Evolutionary conservation across 2,797 vertebrate species (phyloP).

Genomic region (Clarias fuscus): DNA sequence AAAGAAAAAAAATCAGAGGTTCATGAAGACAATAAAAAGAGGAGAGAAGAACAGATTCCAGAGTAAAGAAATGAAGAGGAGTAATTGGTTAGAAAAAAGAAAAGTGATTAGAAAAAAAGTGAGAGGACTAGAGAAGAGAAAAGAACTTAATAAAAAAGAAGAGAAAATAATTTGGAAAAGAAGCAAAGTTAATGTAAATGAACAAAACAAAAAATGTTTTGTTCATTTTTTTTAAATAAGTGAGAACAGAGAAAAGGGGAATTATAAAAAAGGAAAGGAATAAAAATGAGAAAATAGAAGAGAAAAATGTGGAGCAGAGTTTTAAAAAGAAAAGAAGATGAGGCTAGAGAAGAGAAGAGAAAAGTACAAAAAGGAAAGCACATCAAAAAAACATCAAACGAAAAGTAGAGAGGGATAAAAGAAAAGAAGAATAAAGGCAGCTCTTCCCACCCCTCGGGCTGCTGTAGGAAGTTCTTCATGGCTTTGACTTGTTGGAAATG

Average conservation of each 20-base stretch:
- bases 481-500: constrained; percentile 98
- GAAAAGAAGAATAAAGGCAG: not conserved
- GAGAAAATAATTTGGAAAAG: not conserved
- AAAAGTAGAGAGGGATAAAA: too few species aligned
- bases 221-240: too few species aligned
- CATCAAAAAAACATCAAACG: constrained; percentile 30
- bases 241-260: too few species aligned
- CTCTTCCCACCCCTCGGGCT: constrained; percentile 89
- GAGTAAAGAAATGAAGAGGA: too few species aligned
- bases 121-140: not conserved
- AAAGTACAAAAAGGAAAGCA: not conserved
- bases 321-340: constrained; percentile 19
- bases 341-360: constrained; percentile 23
- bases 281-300: not conserved
- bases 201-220: too few species aligned
- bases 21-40: too few species aligned
- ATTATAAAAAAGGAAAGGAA: too few species aligned
- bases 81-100: not conserved
- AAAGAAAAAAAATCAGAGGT: too few species aligned
- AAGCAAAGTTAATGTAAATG: too few species aligned
- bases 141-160: constrained; percentile 25
- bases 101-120: not conserved
- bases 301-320: constrained; percentile 14
- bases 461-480: constrained; percentile 95
- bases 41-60: not conserved